These are phyloP conservation scores for Haliclona indistincta DNA, from an alignment of 37 sponge, comb jelly and placozoan genomes.

Conservation along the genomic window DNA sequence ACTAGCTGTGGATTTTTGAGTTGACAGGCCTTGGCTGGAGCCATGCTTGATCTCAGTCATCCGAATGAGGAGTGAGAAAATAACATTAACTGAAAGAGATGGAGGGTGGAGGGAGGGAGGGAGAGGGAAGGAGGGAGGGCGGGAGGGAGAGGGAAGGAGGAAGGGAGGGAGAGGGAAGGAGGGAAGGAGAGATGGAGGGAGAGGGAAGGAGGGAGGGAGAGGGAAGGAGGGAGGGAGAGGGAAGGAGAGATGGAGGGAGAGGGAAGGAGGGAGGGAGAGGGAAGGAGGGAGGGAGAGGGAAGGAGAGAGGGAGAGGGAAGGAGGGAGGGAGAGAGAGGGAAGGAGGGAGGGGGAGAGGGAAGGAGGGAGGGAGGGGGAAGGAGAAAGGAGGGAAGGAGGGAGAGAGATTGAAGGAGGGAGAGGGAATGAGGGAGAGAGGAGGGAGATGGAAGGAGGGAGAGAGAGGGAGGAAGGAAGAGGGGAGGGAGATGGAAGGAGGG, in stretches of 20 bases:
- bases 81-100: background rate
- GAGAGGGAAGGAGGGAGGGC: background rate
- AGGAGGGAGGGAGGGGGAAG: background rate
- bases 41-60: background rate
- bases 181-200: background rate
- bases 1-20: no score
- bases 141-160: background rate
- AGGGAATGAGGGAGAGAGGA: background rate
- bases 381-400: background rate
- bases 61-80: background rate
- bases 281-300: background rate
- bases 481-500: background rate
- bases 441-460: background rate
- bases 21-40: background rate
- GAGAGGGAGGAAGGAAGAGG: background rate
- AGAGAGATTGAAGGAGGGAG: background rate
- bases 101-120: background rate
- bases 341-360: background rate
- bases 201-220: background rate
- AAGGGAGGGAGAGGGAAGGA: background rate
- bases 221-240: background rate
- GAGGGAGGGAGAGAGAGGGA: background rate
- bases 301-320: background rate
- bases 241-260: background rate
- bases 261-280: background rate